Evolutionary conservation across 2,888 invertebrate genomes (phyloP), one percentile per base, ranked within the genome.

Genomic region (Lottia gigantea): DNA sequence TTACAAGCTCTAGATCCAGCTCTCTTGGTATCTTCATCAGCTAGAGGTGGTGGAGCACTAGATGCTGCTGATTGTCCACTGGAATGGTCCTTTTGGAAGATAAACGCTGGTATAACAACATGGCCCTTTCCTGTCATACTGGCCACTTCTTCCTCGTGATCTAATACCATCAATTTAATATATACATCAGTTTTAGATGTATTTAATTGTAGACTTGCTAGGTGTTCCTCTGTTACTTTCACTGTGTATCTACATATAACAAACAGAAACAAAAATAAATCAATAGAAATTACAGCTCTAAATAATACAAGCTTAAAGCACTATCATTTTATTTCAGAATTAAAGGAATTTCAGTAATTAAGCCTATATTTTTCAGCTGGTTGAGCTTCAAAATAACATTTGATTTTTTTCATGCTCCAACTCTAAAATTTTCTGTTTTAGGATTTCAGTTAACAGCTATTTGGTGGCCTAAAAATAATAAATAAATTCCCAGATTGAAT

Each of bases 131-230:
- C 87, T 15, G 80, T 77, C 0, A 83, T 82, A 67, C 82, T 83
- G 40, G 82, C 78, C 8, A 87, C 77, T 69, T 86, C 86, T 62
- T 83, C 83, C 63, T 86, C 84, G 72, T 85, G 79, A 75, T 87
- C 85, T 55, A 86, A 78, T 1, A 87, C 80, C n/a, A 80, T 75
- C 66, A 89, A 83, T 68, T 85, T 85, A 69, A 88, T 78, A 70
- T 86, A 82, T 45, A 88, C 88, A 71, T 88, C 87, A 14, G 80
- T 78, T 71, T 86, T 87, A 16, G 88, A 88, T 1, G 88, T 87
- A 66, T 80, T 82, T 71, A 89, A 75, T 77, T 88, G 88, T 12
- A 89, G 76, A 67, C 85, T 86, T 46, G 80, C 81, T 64, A 88
- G 74, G 70, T 88, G 88, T 68, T 88, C 87, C 64, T 87, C 87